Percentiles rank a stretch among this genome's conserved stretches.
Evolutionary conservation across 2,113 vertebrate genomes (phyloP).

Genomic region (Ailuropoda melanoleuca): DNA sequence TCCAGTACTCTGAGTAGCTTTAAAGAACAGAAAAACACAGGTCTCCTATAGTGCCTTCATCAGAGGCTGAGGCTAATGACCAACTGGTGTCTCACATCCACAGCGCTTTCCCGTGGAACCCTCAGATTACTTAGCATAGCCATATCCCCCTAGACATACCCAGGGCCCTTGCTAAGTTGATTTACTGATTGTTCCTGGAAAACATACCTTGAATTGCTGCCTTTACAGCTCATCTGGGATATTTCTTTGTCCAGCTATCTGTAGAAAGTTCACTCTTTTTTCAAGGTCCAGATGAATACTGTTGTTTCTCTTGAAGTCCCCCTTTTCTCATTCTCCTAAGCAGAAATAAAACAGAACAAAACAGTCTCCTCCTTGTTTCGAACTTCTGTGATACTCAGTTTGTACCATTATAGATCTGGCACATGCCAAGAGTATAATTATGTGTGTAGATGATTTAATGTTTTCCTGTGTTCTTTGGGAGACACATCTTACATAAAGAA

Average conservation of each 20-base stretch:
- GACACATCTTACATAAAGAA: background rate
- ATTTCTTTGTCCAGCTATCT: background rate
- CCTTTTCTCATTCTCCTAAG: background rate
- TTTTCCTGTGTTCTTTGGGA: background rate
- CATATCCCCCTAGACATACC: background rate
- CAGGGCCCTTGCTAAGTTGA: background rate
- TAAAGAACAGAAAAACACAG: background rate
- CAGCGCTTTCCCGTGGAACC: background rate
- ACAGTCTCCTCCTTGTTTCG: rapidly evolving
- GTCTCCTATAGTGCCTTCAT: background rate
- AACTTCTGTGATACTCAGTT: background rate
- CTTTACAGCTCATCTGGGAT: background rate
- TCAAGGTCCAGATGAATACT: background rate
- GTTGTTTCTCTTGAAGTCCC: background rate
- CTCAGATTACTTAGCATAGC: background rate
- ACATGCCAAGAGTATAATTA: background rate
- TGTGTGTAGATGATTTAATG: background rate
- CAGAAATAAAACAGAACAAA: background rate
- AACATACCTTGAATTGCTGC: background rate
- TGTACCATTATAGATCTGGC: background rate
- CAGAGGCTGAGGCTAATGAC: background rate
- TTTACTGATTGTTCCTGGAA: background rate
- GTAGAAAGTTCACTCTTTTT: background rate
- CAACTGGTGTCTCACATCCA: background rate
- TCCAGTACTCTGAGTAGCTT: background rate